Percentiles rank a stretch among this genome's conserved stretches.
Conservation (phyloP, 2,113 vertebrate species). For the Mustela nigripes region DNA sequence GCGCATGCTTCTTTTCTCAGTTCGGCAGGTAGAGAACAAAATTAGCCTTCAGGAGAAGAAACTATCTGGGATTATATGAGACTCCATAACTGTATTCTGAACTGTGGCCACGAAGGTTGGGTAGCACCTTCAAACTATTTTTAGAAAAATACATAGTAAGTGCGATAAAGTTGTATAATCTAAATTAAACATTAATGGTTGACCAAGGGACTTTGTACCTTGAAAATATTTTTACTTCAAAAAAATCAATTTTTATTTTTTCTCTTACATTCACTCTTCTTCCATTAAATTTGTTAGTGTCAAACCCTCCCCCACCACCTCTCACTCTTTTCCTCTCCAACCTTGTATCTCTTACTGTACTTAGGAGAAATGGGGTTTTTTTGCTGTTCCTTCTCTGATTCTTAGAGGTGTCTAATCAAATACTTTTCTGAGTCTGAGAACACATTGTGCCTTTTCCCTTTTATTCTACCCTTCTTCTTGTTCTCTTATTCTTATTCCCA, state of each 20-base stretch:
- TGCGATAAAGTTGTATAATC: not conserved
- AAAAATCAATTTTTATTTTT: slow-evolving; percentile 29
- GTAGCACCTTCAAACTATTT: not conserved
- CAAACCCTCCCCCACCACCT: not conserved
- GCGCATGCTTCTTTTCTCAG: slow-evolving; percentile 10
- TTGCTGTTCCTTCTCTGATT: not conserved
- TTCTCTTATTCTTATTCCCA: not conserved
- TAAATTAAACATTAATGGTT: slow-evolving; percentile 58
- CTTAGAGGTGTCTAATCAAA: not conserved
- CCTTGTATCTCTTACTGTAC: not conserved
- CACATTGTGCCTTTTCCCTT: not conserved
- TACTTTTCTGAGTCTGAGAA: not conserved
- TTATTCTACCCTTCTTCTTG: not conserved
- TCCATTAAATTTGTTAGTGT: not conserved
- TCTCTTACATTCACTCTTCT: not conserved
- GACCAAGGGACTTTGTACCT: not conserved
- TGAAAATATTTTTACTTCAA: slow-evolving; percentile 59
- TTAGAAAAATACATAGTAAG: slow-evolving; percentile 36
- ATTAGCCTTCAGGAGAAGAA: slow-evolving; percentile 43
- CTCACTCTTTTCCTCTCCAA: not conserved
- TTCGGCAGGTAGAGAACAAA: slow-evolving; percentile 67
- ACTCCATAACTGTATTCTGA: not conserved
- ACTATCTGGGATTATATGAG: not conserved
- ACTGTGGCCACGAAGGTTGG: not conserved
- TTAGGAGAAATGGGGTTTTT: not conserved